Conservation (phyloP, 2,113 vertebrate species). For the Kryptolebias marmoratus region DNA sequence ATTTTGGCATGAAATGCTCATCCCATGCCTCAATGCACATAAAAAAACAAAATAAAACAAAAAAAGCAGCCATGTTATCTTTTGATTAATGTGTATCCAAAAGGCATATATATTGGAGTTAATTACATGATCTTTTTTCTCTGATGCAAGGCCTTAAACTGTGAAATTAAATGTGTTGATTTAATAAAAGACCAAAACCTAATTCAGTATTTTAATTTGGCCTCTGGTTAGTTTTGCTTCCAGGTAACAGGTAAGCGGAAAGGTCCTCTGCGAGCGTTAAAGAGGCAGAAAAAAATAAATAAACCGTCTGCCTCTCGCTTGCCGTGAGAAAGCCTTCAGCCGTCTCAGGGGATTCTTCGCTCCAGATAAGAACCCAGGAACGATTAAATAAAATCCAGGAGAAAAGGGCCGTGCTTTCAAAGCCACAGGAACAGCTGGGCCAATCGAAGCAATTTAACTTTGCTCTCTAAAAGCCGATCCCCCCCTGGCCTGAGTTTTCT, state of each 20-base stretch:
- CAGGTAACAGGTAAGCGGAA: background rate
- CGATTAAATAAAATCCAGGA: constrained; percentile 80
- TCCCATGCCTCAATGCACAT: no score
- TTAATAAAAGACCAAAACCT: background rate
- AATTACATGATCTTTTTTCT: background rate
- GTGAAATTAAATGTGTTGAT: background rate
- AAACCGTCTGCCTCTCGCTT: constrained; percentile 40
- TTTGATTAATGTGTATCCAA: no score
- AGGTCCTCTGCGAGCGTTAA: constrained; percentile 4
- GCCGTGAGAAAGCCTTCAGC: constrained; percentile 79
- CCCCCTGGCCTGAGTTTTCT: constrained; percentile 65
- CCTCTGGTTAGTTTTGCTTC: background rate
- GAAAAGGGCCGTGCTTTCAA: constrained; percentile 77
- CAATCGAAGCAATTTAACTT: constrained; percentile 81
- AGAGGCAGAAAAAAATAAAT: constrained; percentile 24
- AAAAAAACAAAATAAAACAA: no score
- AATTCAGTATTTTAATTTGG: background rate
- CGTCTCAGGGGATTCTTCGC: constrained; percentile 66
- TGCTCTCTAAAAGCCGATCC: constrained; percentile 74
- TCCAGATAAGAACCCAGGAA: constrained; percentile 78
- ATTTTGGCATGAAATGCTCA: no score
- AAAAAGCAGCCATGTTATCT: no score
- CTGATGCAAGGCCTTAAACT: background rate
- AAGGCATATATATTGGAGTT: no score
- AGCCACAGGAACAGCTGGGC: constrained; percentile 80